phyloP scores from a whole-genome alignment of 2,797 vertebrate species.

The Apodemus agrarius region DNA sequence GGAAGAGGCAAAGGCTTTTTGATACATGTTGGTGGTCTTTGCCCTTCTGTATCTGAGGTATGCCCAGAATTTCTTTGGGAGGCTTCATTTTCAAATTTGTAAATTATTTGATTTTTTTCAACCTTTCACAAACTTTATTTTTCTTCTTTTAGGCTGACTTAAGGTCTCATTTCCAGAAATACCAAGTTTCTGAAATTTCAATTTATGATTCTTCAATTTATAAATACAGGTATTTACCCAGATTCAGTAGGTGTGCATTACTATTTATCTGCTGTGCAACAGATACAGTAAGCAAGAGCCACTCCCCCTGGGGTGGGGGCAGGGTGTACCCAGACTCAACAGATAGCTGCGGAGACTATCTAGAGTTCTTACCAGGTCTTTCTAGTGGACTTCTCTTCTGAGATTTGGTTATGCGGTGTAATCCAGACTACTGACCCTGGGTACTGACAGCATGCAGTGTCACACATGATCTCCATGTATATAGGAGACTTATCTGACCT shows the following conservation, averaged over 20 bases:
- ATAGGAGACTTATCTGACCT: not conserved
- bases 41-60: constrained; percentile 83
- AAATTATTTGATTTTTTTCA: constrained; percentile 20
- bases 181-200: constrained; percentile 79
- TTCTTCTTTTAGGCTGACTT: constrained; percentile 81
- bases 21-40: constrained; percentile 65
- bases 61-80: not conserved
- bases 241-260: not conserved
- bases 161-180: constrained; percentile 82
- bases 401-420: not conserved
- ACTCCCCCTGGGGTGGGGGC: not conserved
- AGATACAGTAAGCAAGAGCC: not conserved
- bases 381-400: not conserved
- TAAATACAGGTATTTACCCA: constrained; percentile 81
- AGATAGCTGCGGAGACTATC: not conserved
- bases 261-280: not conserved
- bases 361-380: not conserved
- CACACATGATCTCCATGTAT: not conserved
- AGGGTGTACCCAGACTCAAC: not conserved
- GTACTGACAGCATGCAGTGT: not conserved
- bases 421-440: not conserved
- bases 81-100: constrained; percentile 17
- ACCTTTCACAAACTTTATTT: constrained; percentile 36
- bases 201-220: constrained; percentile 72
- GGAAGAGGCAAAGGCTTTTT: constrained; percentile 54